Base-by-base conservation (phyloP, 2,888 invertebrate species). In the Malthinus seriepunctatus region DNA sequence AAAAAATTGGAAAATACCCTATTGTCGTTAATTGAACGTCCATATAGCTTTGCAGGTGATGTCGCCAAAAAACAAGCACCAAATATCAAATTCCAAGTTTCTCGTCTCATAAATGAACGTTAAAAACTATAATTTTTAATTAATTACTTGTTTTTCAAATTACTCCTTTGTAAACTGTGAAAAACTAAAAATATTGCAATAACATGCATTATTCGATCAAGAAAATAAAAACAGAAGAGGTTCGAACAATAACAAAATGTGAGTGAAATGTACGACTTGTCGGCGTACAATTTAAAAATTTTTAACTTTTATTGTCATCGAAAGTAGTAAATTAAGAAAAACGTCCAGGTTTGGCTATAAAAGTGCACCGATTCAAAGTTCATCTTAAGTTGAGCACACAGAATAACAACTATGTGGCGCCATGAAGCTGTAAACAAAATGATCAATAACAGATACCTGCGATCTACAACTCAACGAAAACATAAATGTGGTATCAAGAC, bases 371-470 rank as follows among this genome's bases (percentile, higher is more conserved):
- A 35, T 52, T 48, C 38, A 62, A 62, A 51, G 54, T 58, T 62
- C 51, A 38, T 49, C 51, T 51, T 58, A 53, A 55, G 55, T 39
- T 48, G 60, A 60, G 54, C 49, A 56, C 57, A 37, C 54, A 33
- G 63, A 59, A 59, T 64, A 66, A 66, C 65, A 58, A 63, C 63
- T 63, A 57, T 54, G 23, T 56, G 72, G 72, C 72, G 72, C 70
- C 72, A 62, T 53, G 62, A 51, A 61, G 67, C 63, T 65, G 72
- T 73, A 73, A 73, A 73, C 73, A 73, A 68, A 64, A 68, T 69
- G 67, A 73, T 73, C 73, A 73, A 73, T 73, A 72, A 69, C 70
- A 56, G 62, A 62, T 71, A 73, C 73, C 73, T 72, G 71, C 67
- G 67, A 71, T 72, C 69, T 65, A 71, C 70, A 70, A 69, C 70